Percentiles rank a stretch among this genome's conserved stretches.
Evolutionary conservation across 2,113 vertebrate genomes (phyloP).

Genomic region (Anhinga anhinga): DNA sequence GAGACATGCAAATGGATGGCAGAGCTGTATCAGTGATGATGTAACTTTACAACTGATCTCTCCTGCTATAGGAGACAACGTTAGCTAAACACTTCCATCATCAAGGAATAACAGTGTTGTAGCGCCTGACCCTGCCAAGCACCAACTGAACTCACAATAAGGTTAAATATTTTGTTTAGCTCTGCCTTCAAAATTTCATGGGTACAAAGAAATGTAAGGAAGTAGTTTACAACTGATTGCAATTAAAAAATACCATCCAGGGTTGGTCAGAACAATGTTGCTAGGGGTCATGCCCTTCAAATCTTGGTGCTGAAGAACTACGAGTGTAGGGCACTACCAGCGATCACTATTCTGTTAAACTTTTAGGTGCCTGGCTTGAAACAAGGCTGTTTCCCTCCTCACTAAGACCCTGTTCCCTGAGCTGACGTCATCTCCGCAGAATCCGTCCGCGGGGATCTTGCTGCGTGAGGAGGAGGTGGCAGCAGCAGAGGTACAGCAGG

Average conservation of each 20-base stretch:
- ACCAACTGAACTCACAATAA: accelerated
- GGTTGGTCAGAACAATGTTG: neutral
- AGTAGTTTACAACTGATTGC: neutral
- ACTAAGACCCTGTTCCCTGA: neutral
- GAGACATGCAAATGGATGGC: neutral
- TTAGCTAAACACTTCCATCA: neutral
- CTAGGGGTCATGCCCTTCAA: accelerated
- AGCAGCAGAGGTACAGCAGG: neutral
- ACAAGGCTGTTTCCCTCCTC: neutral
- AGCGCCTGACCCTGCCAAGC: neutral
- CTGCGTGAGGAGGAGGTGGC: neutral
- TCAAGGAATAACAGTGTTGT: neutral
- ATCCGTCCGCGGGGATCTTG: accelerated
- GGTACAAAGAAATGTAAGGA: neutral
- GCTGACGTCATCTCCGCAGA: neutral
- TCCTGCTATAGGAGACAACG: neutral
- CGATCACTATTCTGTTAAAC: neutral
- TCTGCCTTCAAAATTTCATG: neutral
- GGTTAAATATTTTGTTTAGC: neutral
- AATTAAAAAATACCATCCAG: neutral
- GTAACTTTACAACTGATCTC: neutral
- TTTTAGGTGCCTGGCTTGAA: neutral
- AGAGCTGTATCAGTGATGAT: neutral
- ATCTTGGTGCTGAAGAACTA: neutral
- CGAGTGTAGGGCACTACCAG: accelerated